Evolutionary conservation across 2,113 vertebrate species (phyloP).

Genomic region (Anarrhichthys ocellatus): DNA sequence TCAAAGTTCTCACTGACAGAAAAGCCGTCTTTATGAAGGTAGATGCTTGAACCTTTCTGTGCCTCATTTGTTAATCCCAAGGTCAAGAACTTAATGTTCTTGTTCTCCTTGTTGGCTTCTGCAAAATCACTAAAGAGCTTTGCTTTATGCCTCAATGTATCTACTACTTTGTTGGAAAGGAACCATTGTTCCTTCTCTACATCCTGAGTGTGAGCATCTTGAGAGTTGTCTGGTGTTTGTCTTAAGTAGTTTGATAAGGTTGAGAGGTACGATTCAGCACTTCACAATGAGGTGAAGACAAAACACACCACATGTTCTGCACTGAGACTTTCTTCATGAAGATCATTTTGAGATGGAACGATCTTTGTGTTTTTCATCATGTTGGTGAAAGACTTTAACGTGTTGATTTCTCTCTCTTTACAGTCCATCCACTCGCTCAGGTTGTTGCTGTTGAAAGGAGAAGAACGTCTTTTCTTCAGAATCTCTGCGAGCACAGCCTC

Average conservation of each 20-base stretch:
- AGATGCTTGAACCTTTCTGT: slow-evolving; percentile 17
- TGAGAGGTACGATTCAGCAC: slow-evolving; percentile 44
- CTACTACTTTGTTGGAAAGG: background rate
- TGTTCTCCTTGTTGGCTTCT: slow-evolving; percentile 52
- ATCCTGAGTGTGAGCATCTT: background rate
- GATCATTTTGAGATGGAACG: background rate
- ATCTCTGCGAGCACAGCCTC: slow-evolving; percentile 52
- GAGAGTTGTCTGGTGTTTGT: background rate
- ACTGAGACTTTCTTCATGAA: background rate
- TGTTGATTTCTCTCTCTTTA: slow-evolving; percentile 50
- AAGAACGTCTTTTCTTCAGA: slow-evolving; percentile 26
- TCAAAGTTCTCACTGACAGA: slow-evolving; percentile 37
- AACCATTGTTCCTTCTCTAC: slow-evolving; percentile 55
- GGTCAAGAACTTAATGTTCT: slow-evolving; percentile 30
- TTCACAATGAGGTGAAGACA: slow-evolving; percentile 59
- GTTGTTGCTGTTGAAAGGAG: slow-evolving; percentile 29
- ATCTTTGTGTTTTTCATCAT: slow-evolving; percentile 46
- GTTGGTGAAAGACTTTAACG: slow-evolving; percentile 16
- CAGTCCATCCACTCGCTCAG: slow-evolving; percentile 57
- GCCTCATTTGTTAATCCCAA: slow-evolving; percentile 21
- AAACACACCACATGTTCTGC: slow-evolving; percentile 40
- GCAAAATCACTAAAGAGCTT: slow-evolving; percentile 60
- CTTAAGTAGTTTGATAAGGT: slow-evolving; percentile 34
- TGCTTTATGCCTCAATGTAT: background rate
- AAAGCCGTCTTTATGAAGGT: slow-evolving; percentile 32